A percentile compares a stretch with the other conserved stretches of the same genome.
These are phyloP conservation scores for Fissipunctia ypsillon DNA, from an alignment of 2,888 invertebrate genomes.

Conservation along the genomic window DNA sequence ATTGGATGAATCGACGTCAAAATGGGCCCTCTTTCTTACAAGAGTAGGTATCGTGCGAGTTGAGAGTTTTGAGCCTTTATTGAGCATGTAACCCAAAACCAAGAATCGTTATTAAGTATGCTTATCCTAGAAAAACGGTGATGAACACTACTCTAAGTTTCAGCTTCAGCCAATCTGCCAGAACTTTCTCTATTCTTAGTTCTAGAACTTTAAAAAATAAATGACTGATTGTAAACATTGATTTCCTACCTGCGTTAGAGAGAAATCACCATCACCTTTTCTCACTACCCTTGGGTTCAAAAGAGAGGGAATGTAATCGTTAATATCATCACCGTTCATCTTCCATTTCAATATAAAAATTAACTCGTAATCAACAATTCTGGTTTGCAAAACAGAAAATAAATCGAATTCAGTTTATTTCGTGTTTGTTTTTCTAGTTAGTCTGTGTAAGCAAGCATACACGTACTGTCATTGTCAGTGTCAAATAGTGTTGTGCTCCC, in stretches of 20 bases:
- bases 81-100: background rate
- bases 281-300: conserved; percentile 79
- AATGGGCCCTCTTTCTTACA: background rate
- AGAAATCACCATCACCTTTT: conserved; percentile 71
- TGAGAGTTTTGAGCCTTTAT: conserved; percentile 1
- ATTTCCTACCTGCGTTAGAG: conserved; percentile 79
- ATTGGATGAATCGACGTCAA: background rate
- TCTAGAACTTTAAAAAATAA: background rate
- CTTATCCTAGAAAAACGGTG: background rate
- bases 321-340: conserved; percentile 77
- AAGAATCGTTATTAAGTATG: background rate
- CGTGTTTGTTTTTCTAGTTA: too few species aligned
- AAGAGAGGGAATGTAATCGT: conserved; percentile 81
- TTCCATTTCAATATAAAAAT: conserved; percentile 59
- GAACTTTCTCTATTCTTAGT: conserved; percentile 1
- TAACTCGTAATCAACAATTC: conserved; percentile 6
- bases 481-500: background rate
- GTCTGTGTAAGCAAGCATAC: too few species aligned
- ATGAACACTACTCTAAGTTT: background rate
- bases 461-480: background rate
- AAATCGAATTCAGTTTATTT: background rate
- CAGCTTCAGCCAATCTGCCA: background rate
- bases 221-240: conserved; percentile 19
- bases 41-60: background rate
- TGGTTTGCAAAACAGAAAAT: conserved; percentile 7